Percentiles rank a stretch among this genome's conserved stretches.
phyloP scores from a whole-genome alignment of 2,888 invertebrate species.

The Drosophila mimica region DNA sequence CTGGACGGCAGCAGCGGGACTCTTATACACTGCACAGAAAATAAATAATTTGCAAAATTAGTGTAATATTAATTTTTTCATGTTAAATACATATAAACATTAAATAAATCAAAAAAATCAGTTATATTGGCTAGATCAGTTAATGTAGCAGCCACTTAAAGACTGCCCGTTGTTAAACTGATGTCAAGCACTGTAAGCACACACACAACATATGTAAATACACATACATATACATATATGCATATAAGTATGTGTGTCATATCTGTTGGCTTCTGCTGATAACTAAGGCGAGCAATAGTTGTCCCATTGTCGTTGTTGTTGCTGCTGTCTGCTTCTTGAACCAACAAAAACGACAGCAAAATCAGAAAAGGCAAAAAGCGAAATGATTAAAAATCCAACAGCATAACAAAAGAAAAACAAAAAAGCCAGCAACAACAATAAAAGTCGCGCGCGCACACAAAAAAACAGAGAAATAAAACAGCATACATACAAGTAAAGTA shows the following conservation, averaged over 20 bases:
- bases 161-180: constrained; percentile 2
- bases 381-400: constrained; percentile 56
- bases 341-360: constrained; percentile 55
- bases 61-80: not conserved
- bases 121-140: constrained; percentile 42
- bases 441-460: constrained; percentile 60
- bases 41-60: not conserved
- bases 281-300: constrained; percentile 50
- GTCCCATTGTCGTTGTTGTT: constrained; percentile 28
- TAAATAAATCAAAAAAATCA: not conserved
- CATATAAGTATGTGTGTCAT: constrained; percentile 17
- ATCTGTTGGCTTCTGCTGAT: constrained; percentile 54
- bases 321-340: constrained; percentile 38
- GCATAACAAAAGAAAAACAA: constrained; percentile 44
- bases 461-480: constrained; percentile 33
- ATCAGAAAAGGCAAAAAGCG: constrained; percentile 58
- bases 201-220: constrained; percentile 4
- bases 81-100: not conserved
- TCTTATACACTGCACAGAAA: not conserved
- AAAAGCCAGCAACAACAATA: constrained; percentile 29
- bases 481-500: constrained; percentile 59
- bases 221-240: not conserved
- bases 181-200: constrained; percentile 23
- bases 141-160: not conserved
- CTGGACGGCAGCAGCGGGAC: not conserved